Evolutionary conservation across 2,888 invertebrate genomes (phyloP).

Genomic region (Aplocera efformata): DNA sequence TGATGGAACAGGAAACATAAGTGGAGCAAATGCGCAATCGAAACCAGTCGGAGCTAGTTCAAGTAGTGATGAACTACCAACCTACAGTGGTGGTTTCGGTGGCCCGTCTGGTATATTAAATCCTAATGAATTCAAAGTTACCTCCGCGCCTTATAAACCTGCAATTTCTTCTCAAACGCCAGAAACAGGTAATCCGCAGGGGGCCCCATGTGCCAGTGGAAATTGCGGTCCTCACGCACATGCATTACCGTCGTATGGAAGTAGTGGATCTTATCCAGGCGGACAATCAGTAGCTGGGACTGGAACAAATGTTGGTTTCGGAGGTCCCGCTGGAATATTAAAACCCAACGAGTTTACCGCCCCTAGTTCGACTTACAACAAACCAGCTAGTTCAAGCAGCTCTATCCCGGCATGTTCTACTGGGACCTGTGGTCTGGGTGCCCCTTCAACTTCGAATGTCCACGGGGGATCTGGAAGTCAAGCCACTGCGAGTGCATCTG

Average conservation of each 20-base stretch:
- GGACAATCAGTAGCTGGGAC: background rate
- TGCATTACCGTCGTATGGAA: conserved; percentile 7
- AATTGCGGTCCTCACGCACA: conserved; percentile 13
- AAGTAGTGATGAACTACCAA: conserved; percentile 28
- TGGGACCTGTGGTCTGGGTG: conserved; percentile 5
- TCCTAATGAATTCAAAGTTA: conserved; percentile 42
- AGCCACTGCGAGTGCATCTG: conserved; percentile 17
- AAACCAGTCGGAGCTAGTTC: conserved; percentile 17
- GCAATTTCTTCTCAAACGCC: conserved; percentile 3
- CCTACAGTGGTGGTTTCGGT: conserved; percentile 48
- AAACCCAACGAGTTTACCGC: conserved; percentile 46
- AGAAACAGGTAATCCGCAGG: background rate
- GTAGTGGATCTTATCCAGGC: background rate
- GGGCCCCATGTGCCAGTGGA: conserved; percentile 20
- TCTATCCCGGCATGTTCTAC: conserved; percentile 15
- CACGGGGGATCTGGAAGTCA: conserved; percentile 14
- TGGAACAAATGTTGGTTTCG: conserved; percentile 39
- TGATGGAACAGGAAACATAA: conserved; percentile 4
- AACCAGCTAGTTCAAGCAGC: conserved; percentile 10
- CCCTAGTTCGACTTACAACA: conserved; percentile 9
- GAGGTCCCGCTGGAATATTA: conserved; percentile 48
- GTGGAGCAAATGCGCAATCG: conserved; percentile 14
- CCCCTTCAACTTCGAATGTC: conserved; percentile 5
- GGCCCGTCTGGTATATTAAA: conserved; percentile 49
- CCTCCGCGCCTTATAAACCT: conserved; percentile 18